Conservation (phyloP, 1,140 invertebrate genomes). For the Triops longicaudatus region DNA sequence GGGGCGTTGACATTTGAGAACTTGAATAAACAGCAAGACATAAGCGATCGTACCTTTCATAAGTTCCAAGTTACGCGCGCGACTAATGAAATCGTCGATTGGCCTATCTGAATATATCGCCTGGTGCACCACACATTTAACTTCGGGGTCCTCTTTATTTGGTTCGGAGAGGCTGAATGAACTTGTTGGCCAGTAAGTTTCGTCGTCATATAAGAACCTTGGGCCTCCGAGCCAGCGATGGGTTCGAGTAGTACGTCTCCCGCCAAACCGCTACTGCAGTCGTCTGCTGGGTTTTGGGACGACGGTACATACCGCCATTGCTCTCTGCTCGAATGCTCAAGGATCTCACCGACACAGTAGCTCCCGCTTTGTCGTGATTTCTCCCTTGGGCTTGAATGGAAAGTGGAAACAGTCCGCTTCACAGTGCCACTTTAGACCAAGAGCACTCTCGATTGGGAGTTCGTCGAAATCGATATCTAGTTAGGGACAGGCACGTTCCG, state of each 20-base stretch:
- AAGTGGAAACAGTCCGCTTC: constrained; percentile 10
- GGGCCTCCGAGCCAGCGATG: constrained; percentile 30
- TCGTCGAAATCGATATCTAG: too few species aligned
- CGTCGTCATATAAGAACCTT: not conserved
- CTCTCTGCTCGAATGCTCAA: constrained; percentile 24
- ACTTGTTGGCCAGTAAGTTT: constrained; percentile 26
- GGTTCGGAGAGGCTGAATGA: not conserved
- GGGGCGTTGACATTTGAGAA: not conserved
- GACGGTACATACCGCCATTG: constrained; percentile 32
- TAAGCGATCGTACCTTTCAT: not conserved
- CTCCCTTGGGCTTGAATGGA: not conserved
- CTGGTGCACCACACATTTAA: too few species aligned
- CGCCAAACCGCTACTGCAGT: constrained; percentile 21
- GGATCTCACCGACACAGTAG: constrained; percentile 32
- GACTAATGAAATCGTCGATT: not conserved
- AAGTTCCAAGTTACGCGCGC: not conserved
- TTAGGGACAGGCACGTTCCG: not conserved
- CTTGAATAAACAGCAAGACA: not conserved
- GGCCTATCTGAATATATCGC: not conserved
- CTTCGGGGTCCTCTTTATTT: too few species aligned
- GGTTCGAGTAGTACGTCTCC: not conserved
- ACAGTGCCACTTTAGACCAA: constrained; percentile 6
- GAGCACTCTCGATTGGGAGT: not conserved
- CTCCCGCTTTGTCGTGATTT: not conserved
- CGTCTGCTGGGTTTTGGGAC: constrained; percentile 31